Conservation (phyloP, 2,113 vertebrate species). For the Osmerus mordax region DNA sequence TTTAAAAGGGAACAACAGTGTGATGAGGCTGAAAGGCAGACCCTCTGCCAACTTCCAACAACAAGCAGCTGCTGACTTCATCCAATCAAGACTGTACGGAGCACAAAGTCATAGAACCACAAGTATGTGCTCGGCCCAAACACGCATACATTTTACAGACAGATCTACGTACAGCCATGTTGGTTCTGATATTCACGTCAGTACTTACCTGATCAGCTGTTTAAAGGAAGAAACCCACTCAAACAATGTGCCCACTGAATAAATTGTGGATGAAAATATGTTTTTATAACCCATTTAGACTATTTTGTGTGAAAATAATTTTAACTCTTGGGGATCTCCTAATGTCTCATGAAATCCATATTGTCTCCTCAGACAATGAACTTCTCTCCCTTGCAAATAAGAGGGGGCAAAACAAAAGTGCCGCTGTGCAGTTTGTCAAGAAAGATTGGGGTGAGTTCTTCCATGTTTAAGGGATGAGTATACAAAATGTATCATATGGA, state of each 20-base stretch:
- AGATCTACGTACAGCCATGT: not conserved
- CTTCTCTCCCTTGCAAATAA: slow-evolving; percentile 87
- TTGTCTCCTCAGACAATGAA: slow-evolving; percentile 71
- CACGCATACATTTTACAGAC: not conserved
- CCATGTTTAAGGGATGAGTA: not conserved
- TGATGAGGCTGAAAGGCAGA: slow-evolving; percentile 67
- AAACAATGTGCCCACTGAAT: no score
- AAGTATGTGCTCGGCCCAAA: slow-evolving; percentile 66
- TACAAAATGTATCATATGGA: not conserved
- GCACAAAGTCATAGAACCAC: slow-evolving; percentile 72
- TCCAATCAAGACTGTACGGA: slow-evolving; percentile 80
- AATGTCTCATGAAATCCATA: no score
- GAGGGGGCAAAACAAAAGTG: slow-evolving; percentile 71
- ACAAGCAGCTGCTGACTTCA: slow-evolving; percentile 74
- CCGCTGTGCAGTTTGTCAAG: slow-evolving; percentile 83
- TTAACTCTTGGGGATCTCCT: no score
- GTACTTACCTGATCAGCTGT: no score
- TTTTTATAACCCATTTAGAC: no score
- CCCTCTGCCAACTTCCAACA: slow-evolving; percentile 62
- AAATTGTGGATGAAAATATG: no score
- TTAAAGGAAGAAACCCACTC: no score
- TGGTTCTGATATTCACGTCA: not conserved
- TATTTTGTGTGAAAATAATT: no score
- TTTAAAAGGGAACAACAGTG: slow-evolving; percentile 72
- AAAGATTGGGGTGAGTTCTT: slow-evolving; percentile 81